Conservation (phyloP, 2,888 invertebrate species). For the Phortica magna region DNA sequence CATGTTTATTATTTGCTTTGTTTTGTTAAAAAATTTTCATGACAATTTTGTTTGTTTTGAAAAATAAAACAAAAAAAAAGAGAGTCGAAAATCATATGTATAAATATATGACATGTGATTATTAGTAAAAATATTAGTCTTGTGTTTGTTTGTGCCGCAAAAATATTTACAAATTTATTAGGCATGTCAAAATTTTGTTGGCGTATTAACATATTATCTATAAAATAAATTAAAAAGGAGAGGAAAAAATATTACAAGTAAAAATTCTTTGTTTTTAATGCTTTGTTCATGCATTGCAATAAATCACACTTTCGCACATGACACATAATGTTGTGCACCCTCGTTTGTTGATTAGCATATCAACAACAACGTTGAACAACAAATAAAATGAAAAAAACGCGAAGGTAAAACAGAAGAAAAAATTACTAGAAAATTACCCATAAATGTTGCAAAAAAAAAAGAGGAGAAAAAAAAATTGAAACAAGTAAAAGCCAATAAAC, state of each 20-base stretch:
- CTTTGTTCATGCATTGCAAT: not conserved
- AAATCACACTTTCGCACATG: not conserved
- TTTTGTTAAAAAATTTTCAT: constrained; percentile 12
- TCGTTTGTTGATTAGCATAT: not conserved
- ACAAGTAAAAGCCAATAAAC: not conserved
- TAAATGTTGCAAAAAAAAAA: not conserved
- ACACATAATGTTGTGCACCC: not conserved
- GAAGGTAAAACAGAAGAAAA: not conserved
- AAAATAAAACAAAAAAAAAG: too few relatives aligned
- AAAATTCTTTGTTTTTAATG: not conserved
- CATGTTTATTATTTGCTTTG: not conserved
- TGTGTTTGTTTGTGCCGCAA: not conserved
- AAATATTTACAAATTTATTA: constrained; percentile 14
- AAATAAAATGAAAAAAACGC: not conserved
- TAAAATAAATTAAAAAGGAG: not conserved
- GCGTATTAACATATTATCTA: not conserved
- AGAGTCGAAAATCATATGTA: constrained; percentile 23
- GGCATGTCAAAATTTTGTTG: constrained; percentile 21
- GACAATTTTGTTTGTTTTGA: constrained; percentile 23
- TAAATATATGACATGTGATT: constrained; percentile 29
- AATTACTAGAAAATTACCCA: not conserved
- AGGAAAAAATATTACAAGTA: not conserved
- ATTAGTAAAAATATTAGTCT: not conserved
- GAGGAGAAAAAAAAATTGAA: not conserved
- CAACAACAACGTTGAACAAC: not conserved